A percentile compares a stretch with the other conserved stretches of the same genome.
These are phyloP conservation scores for Caenorhabditis afra DNA, from an alignment of 2,888 invertebrate genomes.

Conservation along the genomic window DNA sequence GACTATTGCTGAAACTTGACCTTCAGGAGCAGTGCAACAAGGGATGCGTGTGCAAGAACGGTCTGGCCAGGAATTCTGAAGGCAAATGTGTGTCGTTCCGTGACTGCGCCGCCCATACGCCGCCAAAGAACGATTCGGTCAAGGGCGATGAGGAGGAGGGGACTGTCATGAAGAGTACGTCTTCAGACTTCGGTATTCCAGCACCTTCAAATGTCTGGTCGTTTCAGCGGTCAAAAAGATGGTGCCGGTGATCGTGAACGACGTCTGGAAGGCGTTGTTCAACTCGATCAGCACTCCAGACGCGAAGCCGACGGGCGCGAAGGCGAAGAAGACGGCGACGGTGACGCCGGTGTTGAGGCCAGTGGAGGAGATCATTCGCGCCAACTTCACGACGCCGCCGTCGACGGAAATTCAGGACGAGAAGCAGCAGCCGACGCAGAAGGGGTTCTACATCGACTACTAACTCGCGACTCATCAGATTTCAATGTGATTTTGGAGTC, in stretches of 20 bases:
- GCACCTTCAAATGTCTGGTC: neutral
- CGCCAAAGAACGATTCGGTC: slow-evolving; percentile 37
- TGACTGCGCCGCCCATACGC: slow-evolving; percentile 46
- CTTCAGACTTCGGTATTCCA: neutral
- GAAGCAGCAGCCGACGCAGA: slow-evolving; percentile 24
- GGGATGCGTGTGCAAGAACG: slow-evolving; percentile 59
- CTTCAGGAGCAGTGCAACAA: slow-evolving; percentile 59
- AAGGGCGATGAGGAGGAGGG: slow-evolving; percentile 50
- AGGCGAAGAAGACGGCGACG: neutral
- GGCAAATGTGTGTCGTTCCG: slow-evolving; percentile 54
- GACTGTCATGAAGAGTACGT: slow-evolving; percentile 59
- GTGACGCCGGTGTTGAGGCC: slow-evolving; percentile 26
- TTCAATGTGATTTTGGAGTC: no score
- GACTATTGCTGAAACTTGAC: no score
- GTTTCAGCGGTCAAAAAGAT: slow-evolving; percentile 66
- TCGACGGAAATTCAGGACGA: slow-evolving; percentile 31
- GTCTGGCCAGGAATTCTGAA: slow-evolving; percentile 43
- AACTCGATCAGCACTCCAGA: slow-evolving; percentile 52
- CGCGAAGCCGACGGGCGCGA: neutral
- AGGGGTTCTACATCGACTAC: slow-evolving; percentile 51
- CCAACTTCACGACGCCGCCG: neutral
- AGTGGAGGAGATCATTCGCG: neutral
- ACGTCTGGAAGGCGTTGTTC: slow-evolving; percentile 65
- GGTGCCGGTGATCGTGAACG: slow-evolving; percentile 66
- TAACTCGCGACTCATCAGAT: no score